Conservation (phyloP, 1,140 invertebrate species). For the Rhizoglyphus robini region DNA sequence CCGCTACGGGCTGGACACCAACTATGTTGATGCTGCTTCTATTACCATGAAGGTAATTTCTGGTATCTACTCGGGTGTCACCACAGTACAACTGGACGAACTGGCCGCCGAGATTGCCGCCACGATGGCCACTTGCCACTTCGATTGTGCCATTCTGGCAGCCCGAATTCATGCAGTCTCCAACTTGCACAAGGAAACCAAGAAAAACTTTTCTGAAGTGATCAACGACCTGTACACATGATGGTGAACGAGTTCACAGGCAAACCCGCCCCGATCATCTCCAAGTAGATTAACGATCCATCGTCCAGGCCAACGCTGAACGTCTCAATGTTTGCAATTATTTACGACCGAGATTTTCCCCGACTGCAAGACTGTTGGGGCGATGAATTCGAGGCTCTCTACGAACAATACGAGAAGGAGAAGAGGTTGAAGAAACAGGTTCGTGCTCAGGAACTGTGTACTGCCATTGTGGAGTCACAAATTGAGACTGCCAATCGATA, state of each 20-base stretch:
- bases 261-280: conserved; percentile 62
- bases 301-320: conserved; percentile 76
- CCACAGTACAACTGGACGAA: conserved; percentile 91
- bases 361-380: conserved; percentile 84
- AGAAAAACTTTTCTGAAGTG: conserved; percentile 83
- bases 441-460: conserved; percentile 78
- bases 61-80: conserved; percentile 89
- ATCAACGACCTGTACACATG: conserved; percentile 70
- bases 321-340: conserved; percentile 74
- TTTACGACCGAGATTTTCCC: conserved; percentile 77
- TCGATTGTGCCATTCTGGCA: too few species aligned
- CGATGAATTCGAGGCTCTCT: too few species aligned
- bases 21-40: too few species aligned
- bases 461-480: conserved; percentile 84
- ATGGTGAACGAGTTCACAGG: conserved; percentile 56
- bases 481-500: conserved; percentile 98
- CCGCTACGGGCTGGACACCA: too few species aligned
- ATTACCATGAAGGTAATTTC: too few species aligned
- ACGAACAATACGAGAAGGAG: conserved; percentile 74
- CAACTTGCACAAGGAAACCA: too few species aligned
- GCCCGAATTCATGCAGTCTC: too few species aligned
- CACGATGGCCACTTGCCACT: too few species aligned
- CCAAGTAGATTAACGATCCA: conserved; percentile 60
- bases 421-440: conserved; percentile 59
- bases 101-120: too few species aligned